phyloP scores from a whole-genome alignment of 2,113 vertebrate species.

The Calyptomena viridis region DNA sequence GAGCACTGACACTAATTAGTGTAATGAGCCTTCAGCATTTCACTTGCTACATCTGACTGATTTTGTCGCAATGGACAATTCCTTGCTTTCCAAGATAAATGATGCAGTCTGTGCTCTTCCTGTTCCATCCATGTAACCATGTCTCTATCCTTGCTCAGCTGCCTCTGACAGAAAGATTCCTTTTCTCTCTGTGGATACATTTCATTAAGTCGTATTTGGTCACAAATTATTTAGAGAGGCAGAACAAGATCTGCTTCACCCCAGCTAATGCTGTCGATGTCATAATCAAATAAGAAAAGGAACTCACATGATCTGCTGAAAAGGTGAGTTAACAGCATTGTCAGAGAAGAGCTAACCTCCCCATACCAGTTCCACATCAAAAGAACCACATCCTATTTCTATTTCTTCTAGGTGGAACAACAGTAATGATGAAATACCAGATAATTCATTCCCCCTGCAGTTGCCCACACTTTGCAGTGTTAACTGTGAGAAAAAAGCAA shows the following conservation, averaged over 20 bases:
- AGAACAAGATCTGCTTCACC: background rate
- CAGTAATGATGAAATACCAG: background rate
- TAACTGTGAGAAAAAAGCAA: background rate
- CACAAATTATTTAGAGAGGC: background rate
- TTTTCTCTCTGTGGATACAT: background rate
- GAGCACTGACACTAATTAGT: slow-evolving; percentile 49
- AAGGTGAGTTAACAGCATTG: background rate
- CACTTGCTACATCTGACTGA: slow-evolving; percentile 44
- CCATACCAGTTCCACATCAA: background rate
- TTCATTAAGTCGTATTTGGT: background rate
- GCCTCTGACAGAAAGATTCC: background rate
- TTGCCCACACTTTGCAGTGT: background rate
- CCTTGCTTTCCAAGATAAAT: slow-evolving; percentile 34
- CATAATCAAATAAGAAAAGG: background rate
- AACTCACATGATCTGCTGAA: background rate
- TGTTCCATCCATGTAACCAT: background rate
- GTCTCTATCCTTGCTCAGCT: background rate
- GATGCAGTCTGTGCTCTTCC: background rate
- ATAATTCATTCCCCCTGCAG: background rate
- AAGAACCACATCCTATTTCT: background rate
- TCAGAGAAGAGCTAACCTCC: background rate
- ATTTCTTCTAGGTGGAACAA: background rate
- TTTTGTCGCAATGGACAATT: slow-evolving; percentile 16
- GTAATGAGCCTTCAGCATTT: slow-evolving; percentile 31
- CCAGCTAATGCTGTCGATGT: background rate